A percentile compares a stretch with the other conserved stretches of the same genome.
These are phyloP conservation scores for Miniopterus natalensis DNA, from an alignment of 2,113 vertebrate species.

Conservation along the genomic window DNA sequence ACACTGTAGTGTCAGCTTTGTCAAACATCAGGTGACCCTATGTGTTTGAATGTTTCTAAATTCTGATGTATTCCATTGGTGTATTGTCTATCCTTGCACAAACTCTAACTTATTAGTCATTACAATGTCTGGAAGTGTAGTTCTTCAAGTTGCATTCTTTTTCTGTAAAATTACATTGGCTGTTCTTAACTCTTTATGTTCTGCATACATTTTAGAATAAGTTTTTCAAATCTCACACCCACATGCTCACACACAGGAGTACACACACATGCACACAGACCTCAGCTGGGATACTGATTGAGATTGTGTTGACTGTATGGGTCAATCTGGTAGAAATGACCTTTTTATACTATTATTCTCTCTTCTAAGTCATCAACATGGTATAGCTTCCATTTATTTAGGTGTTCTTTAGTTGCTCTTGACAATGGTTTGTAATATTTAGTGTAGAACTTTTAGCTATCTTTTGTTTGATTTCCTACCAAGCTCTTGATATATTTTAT, in stretches of 20 bases:
- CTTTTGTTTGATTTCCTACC: constrained; percentile 36
- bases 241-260: neutral
- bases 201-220: constrained; percentile 40
- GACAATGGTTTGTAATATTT: constrained; percentile 19
- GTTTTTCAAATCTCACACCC: neutral
- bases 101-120: constrained; percentile 30
- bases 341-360: neutral
- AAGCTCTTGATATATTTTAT: neutral
- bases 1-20: constrained; percentile 60
- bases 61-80: constrained; percentile 34
- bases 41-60: constrained; percentile 64
- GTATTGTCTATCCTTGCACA: constrained; percentile 47
- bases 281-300: neutral
- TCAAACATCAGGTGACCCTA: constrained; percentile 58
- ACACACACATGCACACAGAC: neutral
- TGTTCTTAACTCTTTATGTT: constrained; percentile 43
- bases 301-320: neutral
- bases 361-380: constrained; percentile 22
- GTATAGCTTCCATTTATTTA: neutral
- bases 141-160: constrained; percentile 24
- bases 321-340: neutral
- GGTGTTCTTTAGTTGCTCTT: neutral
- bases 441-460: neutral
- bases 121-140: neutral
- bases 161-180: neutral